A percentile compares a stretch with the other conserved stretches of the same genome.
phyloP scores from a whole-genome alignment of 2,888 invertebrate species.

The Lissonota sp. region DNA sequence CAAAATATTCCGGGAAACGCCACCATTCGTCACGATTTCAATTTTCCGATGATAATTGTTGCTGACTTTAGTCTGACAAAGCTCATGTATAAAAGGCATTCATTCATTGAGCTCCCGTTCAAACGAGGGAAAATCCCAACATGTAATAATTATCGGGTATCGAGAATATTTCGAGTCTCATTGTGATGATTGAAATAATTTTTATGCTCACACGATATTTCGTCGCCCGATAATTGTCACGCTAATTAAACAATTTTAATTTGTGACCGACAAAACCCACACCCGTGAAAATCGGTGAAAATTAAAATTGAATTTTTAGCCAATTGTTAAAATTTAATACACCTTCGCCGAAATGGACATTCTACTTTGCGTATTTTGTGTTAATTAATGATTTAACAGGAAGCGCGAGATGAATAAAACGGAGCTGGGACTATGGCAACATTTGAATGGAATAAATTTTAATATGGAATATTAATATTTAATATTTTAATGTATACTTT shows the following conservation, averaged over 20 bases:
- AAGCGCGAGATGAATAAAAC: no score
- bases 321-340: no score
- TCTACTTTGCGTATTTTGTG: no score
- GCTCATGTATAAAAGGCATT: conserved; percentile 28
- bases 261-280: background rate
- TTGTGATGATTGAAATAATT: conserved; percentile 47
- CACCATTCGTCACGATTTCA: conserved; percentile 62
- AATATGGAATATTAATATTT: no score
- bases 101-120: conserved; percentile 6
- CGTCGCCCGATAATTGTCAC: conserved; percentile 15
- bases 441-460: no score
- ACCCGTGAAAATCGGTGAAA: no score
- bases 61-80: conserved; percentile 26
- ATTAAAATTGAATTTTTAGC: no score
- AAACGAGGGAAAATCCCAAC: conserved; percentile 2
- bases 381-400: no score
- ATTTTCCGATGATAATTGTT: conserved; percentile 55
- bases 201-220: conserved; percentile 1
- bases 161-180: conserved; percentile 21
- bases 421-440: no score
- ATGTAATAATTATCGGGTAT: conserved; percentile 23
- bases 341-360: no score
- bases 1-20: conserved; percentile 52
- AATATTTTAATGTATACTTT: no score
- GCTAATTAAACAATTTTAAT: conserved; percentile 51